A percentile compares a stretch with the other conserved stretches of the same genome.
phyloP scores from a whole-genome alignment of 1,140 invertebrate species.

The Eupeodes corollae region DNA sequence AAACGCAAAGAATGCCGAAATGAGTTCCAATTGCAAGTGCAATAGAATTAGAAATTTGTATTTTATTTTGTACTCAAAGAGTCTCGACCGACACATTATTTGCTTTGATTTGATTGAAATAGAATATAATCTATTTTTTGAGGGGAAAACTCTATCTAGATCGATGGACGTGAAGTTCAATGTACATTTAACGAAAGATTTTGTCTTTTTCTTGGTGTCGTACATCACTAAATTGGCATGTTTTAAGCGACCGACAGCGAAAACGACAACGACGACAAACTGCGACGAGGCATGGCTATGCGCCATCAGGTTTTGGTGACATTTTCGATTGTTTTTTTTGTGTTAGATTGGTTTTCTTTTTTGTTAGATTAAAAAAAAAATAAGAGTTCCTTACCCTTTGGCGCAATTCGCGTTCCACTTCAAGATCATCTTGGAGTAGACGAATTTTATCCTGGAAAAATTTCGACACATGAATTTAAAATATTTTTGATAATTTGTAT shows the following conservation, averaged over 20 bases:
- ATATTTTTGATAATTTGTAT: not conserved
- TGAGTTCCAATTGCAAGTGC: too few species aligned
- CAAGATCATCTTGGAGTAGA: constrained; percentile 92
- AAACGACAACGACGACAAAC: too few species aligned
- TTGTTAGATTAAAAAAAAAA: not conserved
- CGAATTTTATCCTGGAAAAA: constrained; percentile 91
- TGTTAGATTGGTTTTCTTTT: not conserved
- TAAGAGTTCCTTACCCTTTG: constrained; percentile 79
- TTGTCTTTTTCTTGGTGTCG: not conserved
- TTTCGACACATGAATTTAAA: constrained; percentile 5
- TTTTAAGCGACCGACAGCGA: not conserved
- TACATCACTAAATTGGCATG: not conserved
- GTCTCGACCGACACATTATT: too few species aligned
- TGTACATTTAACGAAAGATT: not conserved
- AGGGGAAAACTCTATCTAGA: too few species aligned
- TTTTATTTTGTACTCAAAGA: too few species aligned
- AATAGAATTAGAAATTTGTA: too few species aligned
- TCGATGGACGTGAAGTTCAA: too few species aligned
- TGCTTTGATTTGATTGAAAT: too few species aligned
- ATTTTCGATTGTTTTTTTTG: not conserved
- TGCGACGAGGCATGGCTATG: not conserved
- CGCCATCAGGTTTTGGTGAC: not conserved
- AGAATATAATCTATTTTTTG: too few species aligned
- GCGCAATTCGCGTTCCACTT: constrained; percentile 91
- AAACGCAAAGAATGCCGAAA: too few species aligned